These are phyloP conservation scores for Pseudomyrmex concolor DNA, from an alignment of 1,140 invertebrate species.

Conservation along the genomic window DNA sequence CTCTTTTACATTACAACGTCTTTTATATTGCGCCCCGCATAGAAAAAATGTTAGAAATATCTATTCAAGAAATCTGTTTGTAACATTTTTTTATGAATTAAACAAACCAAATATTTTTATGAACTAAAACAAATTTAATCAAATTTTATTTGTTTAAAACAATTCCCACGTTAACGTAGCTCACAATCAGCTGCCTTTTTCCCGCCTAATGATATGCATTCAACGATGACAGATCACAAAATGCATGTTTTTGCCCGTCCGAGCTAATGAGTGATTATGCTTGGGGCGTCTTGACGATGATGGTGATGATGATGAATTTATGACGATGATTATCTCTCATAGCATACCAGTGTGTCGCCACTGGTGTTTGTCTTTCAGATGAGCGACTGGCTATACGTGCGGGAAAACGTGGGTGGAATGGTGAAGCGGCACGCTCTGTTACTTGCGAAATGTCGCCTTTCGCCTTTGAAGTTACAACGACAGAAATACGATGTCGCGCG, in stretches of 20 bases:
- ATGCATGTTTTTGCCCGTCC: too few species aligned
- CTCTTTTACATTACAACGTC: neutral
- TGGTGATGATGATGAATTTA: conserved; percentile 79
- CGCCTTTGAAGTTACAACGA: conserved; percentile 27
- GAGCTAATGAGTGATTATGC: conserved; percentile 78
- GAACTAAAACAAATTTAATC: too few species aligned
- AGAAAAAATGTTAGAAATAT: neutral
- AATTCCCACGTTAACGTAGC: neutral
- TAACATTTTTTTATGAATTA: neutral
- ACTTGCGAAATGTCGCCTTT: conserved; percentile 52
- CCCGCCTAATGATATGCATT: neutral
- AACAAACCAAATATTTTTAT: neutral
- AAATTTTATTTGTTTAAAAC: neutral
- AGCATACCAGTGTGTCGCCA: conserved; percentile 76
- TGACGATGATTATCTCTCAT: conserved; percentile 76
- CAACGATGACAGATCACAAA: neutral
- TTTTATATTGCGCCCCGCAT: neutral
- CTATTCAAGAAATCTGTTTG: neutral
- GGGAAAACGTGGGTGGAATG: conserved; percentile 29
- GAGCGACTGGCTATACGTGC: conserved; percentile 32
- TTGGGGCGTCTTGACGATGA: conserved; percentile 70
- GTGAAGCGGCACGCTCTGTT: conserved; percentile 30
- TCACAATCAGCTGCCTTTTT: conserved; percentile 15
- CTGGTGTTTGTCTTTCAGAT: conserved; percentile 74
- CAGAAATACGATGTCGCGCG: conserved; percentile 1